phyloP scores from a whole-genome alignment of 1,140 invertebrate genomes.

The Octopus sinensis region DNA sequence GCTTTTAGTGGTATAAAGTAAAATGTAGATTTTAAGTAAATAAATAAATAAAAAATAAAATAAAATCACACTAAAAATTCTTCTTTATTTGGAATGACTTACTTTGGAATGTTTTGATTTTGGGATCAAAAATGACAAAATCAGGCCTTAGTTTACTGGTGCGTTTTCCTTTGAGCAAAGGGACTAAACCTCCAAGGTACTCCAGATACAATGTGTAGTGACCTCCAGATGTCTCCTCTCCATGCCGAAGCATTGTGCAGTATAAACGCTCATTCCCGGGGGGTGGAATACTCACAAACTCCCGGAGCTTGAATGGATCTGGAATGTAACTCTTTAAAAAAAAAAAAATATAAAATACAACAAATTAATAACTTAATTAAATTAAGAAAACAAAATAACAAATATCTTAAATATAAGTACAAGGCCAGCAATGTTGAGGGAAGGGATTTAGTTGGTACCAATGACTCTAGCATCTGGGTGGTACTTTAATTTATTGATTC shows the following conservation, averaged over 20 bases:
- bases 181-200: constrained; percentile 92
- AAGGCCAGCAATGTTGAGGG: too few species aligned
- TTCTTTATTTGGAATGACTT: neutral
- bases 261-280: constrained; percentile 78
- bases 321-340: constrained; percentile 84
- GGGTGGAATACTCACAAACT: constrained; percentile 90
- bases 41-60: too few species aligned
- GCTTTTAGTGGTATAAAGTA: too few species aligned
- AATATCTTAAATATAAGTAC: too few species aligned
- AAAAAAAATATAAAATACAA: neutral
- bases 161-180: constrained; percentile 89
- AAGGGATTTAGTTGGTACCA: too few species aligned
- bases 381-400: too few species aligned
- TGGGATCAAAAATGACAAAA: constrained; percentile 95
- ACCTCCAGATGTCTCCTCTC: constrained; percentile 73
- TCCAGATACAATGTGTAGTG: constrained; percentile 93
- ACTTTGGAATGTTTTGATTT: constrained; percentile 39
- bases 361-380: too few species aligned
- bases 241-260: constrained; percentile 94
- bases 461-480: too few species aligned
- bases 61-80: too few species aligned
- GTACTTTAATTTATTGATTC: too few species aligned
- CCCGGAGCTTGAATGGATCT: constrained; percentile 77
- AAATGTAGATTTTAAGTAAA: too few species aligned
- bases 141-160: constrained; percentile 96